A percentile compares a stretch with the other conserved stretches of the same genome.
These are phyloP conservation scores for Pecten maximus DNA, from an alignment of 2,888 invertebrate species.

Conservation along the genomic window DNA sequence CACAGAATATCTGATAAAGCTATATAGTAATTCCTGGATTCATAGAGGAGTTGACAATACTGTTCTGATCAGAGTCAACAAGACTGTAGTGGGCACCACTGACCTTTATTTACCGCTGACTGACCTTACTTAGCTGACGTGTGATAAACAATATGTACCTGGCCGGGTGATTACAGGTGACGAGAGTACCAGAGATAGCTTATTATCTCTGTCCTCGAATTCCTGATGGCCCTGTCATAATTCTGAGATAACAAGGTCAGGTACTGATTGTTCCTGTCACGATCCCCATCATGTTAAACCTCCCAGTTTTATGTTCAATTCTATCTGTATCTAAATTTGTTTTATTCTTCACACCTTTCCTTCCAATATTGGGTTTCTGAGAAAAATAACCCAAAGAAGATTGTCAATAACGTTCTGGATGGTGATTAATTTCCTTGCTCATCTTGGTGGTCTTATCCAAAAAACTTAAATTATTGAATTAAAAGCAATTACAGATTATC, in stretches of 20 bases:
- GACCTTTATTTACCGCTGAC: not conserved
- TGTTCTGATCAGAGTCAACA: not conserved
- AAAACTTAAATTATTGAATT: not conserved
- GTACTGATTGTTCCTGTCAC: not conserved
- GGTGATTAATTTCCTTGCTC: not conserved
- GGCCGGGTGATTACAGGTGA: not conserved
- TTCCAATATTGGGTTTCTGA: not conserved
- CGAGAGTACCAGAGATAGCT: not conserved
- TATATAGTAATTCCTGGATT: not conserved
- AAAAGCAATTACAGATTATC: not conserved
- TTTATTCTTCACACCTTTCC: not conserved
- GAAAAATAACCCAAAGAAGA: not conserved
- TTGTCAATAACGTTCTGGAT: not conserved
- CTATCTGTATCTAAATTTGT: not conserved
- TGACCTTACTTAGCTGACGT: not conserved
- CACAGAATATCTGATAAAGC: too few species aligned
- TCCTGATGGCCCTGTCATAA: not conserved
- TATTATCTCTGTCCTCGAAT: not conserved
- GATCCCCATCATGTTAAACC: not conserved
- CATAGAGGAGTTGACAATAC: not conserved
- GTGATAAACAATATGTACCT: slow-evolving; percentile 35
- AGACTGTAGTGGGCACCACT: not conserved
- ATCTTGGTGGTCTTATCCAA: not conserved
- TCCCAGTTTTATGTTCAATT: not conserved
- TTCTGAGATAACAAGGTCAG: not conserved